Evolutionary conservation across 30 jellyfish, hydroid and myxozoan species (phyloP), one percentile per base, ranked within the genome.

Genomic region (Rhopilema esculentum): DNA sequence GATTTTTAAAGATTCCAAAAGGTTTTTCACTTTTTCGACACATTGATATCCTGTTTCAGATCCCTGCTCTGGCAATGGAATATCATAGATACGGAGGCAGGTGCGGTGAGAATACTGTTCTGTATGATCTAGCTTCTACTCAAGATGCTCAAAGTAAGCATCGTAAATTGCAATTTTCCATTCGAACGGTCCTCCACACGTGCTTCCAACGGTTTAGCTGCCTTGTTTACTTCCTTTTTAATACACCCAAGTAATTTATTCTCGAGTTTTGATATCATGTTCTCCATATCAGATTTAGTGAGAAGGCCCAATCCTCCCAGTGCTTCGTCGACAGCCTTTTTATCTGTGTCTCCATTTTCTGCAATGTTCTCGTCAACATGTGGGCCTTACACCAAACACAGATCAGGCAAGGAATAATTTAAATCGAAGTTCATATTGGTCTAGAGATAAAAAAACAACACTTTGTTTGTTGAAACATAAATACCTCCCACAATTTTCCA

Each of bases 61-160:
- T 9, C 28, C 29, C 24, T 66, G 24, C 26, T 66, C 27, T 66
- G 29, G 28, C 77, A 24, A 27, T 19, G 77, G 77, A 27, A 66
- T 66, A 66, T 66, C 77, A 22, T 66, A 19, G 23, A 24, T 66
- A 66, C 29, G 24, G 77, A 16, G 77, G 26, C 24, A 66, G 77
- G 24, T 8, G 29, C 29, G 24, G 23, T 27, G 28, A 66, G 29
- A 66, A 24, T 16, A 66, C 77, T 24, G 77, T 9, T 66, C 66
- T 15, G 66, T 19, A 51, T 51, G 17, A 51, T 51, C 66, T 9
- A 24, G 26, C 23, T 66, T 66, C 29, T 66, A 16, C 77, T 66
- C 77, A 66, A 66, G 29, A 27, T 66, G 8, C 77, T 66, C 28
- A 22, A 16, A 24, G 26, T 51, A 19, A 9, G 66, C 66, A 51